Evolutionary conservation across 2,113 vertebrate species (phyloP).

Genomic region (Aphyosemion australe): DNA sequence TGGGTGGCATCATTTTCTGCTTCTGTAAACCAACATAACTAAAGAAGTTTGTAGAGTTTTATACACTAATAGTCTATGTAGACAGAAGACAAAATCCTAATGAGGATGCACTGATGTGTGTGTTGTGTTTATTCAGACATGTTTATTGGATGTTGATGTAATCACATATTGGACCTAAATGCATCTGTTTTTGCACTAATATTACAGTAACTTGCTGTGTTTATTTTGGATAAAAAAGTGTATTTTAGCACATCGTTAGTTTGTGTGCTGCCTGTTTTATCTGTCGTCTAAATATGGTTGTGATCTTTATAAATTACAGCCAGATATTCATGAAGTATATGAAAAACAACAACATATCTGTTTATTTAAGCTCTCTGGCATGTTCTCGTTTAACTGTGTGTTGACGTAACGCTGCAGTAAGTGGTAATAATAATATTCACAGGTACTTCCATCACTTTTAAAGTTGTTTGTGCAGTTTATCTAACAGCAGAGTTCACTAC

Average conservation of each 20-base stretch:
- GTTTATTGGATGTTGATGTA: slow-evolving; percentile 52
- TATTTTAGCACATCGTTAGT: slow-evolving; percentile 43
- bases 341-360: slow-evolving; percentile 18
- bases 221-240: slow-evolving; percentile 60
- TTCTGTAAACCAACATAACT: slow-evolving; percentile 21
- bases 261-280: slow-evolving; percentile 19
- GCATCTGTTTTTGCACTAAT: slow-evolving; percentile 70
- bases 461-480: slow-evolving; percentile 5
- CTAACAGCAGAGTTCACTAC: slow-evolving; percentile 24
- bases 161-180: slow-evolving; percentile 71
- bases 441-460: slow-evolving; percentile 25
- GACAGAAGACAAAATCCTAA: slow-evolving; percentile 53
- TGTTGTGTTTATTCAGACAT: slow-evolving; percentile 41
- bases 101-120: slow-evolving; percentile 55
- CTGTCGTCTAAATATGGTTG: slow-evolving; percentile 51
- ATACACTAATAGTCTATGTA: slow-evolving; percentile 32
- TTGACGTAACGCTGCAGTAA: slow-evolving; percentile 19
- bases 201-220: slow-evolving; percentile 49
- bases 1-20: slow-evolving; percentile 4
- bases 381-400: slow-evolving; percentile 38
- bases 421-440: slow-evolving; percentile 23
- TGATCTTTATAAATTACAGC: slow-evolving; percentile 69
- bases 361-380: slow-evolving; percentile 47
- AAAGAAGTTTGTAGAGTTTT: background rate
- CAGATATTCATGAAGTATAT: slow-evolving; percentile 46